These are phyloP conservation scores for Axis porcinus DNA, from an alignment of 2,113 vertebrate species.

Conservation along the genomic window DNA sequence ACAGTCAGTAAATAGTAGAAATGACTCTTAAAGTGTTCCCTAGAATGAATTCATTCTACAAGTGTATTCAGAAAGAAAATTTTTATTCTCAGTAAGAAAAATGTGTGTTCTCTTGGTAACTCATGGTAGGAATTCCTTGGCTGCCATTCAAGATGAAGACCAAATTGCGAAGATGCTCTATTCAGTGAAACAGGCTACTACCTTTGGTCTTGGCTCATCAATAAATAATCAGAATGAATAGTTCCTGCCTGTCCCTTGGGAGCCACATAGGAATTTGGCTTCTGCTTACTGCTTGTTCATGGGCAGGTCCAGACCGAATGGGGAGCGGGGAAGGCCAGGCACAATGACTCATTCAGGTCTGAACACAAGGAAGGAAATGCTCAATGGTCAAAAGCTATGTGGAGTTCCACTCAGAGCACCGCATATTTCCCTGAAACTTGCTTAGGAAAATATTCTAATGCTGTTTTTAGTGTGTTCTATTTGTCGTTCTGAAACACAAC, in stretches of 20 bases:
- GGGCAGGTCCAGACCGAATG: constrained; percentile 67
- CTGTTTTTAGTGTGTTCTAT: constrained; percentile 80
- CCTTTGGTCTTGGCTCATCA: constrained; percentile 63
- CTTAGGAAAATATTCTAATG: constrained; percentile 77
- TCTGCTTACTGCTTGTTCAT: constrained; percentile 75
- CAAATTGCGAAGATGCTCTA: constrained; percentile 36
- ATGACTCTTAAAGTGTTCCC: neutral
- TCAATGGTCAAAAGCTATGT: constrained; percentile 75
- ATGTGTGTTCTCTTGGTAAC: constrained; percentile 45
- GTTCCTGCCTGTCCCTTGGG: constrained; percentile 67
- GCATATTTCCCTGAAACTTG: constrained; percentile 74
- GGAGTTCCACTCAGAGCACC: constrained; percentile 79
- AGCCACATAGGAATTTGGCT: constrained; percentile 71
- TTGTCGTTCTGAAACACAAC: constrained; percentile 83
- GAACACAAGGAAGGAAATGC: constrained; percentile 79
- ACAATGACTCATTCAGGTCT: constrained; percentile 84
- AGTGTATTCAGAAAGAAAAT: neutral
- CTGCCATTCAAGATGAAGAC: constrained; percentile 32
- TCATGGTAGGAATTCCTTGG: constrained; percentile 62
- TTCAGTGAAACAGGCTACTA: constrained; percentile 51
- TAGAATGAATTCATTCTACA: neutral
- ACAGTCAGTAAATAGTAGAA: neutral
- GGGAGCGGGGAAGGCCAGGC: constrained; percentile 62
- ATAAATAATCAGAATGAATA: constrained; percentile 77
- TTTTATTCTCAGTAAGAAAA: neutral